A percentile compares a stretch with the other conserved stretches of the same genome.
Evolutionary conservation across 1,140 invertebrate genomes (phyloP).

Genomic region (Calliopsis andreniformis): DNA sequence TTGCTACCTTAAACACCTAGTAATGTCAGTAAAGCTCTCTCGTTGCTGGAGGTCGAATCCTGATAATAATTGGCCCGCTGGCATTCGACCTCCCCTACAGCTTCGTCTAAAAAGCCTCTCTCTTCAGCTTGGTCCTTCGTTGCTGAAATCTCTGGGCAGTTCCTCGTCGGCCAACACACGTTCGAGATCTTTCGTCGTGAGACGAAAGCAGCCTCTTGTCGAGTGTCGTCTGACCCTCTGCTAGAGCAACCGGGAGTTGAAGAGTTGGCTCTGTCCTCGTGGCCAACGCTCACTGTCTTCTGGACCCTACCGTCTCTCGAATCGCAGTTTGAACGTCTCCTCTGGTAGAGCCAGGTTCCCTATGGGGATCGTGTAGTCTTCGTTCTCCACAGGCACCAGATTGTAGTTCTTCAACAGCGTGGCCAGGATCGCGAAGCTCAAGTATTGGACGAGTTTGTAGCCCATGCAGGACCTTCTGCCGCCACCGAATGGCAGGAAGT

Average conservation of each 20-base stretch:
- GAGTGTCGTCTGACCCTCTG: conserved; percentile 7
- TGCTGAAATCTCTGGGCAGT: conserved; percentile 10
- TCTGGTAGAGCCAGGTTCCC: conserved; percentile 87
- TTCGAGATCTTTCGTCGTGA: conserved; percentile 10
- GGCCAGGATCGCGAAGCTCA: conserved; percentile 88
- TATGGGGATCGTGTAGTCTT: conserved; percentile 81
- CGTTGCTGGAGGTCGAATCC: conserved; percentile 30
- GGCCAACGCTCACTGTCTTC: background rate
- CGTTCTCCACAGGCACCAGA: conserved; percentile 82
- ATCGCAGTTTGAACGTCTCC: conserved; percentile 84
- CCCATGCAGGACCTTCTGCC: conserved; percentile 94
- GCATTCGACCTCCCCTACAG: conserved; percentile 38
- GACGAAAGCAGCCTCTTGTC: conserved; percentile 10
- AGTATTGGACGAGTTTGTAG: conserved; percentile 90
- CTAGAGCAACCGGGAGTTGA: conserved; percentile 15
- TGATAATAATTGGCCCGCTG: background rate
- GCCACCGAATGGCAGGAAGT: conserved; percentile 94
- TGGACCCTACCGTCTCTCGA: conserved; percentile 80
- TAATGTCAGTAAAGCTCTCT: conserved; percentile 74
- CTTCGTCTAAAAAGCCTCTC: conserved; percentile 49
- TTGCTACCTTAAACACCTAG: conserved; percentile 70
- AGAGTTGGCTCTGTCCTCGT: background rate
- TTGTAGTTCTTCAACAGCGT: conserved; percentile 89
- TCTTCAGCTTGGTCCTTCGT: conserved; percentile 38
- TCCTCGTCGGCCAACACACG: no score